phyloP scores from a whole-genome alignment of 2,113 vertebrate species.

The Corythaixoides concolor region DNA sequence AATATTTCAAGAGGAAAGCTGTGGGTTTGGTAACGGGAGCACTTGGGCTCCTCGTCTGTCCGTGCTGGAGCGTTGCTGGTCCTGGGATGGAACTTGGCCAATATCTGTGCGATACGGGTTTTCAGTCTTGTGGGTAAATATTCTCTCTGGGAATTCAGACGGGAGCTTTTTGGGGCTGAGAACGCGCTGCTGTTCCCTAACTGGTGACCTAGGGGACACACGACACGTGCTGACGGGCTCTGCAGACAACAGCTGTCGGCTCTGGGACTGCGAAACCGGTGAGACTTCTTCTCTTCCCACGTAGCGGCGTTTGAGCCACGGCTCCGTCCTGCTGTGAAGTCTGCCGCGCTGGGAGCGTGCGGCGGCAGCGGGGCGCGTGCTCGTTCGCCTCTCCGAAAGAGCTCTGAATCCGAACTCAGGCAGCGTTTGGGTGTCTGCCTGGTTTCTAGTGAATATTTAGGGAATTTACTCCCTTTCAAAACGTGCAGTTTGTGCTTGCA shows the following conservation, averaged over 20 bases:
- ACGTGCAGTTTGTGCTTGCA: accelerated
- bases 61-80: not conserved
- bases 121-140: accelerated
- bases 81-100: accelerated
- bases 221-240: slow-evolving; percentile 94
- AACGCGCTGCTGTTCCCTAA: slow-evolving; percentile 58
- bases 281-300: not conserved
- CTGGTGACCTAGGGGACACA: slow-evolving; percentile 86
- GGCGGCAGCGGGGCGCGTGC: accelerated
- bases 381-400: not conserved
- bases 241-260: slow-evolving; percentile 94
- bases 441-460: no score
- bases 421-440: no score
- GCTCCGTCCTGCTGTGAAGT: accelerated
- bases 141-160: accelerated
- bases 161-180: not conserved
- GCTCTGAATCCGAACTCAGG: accelerated
- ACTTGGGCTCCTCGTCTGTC: accelerated
- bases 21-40: not conserved
- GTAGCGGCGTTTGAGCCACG: accelerated
- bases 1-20: accelerated
- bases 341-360: not conserved
- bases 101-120: accelerated
- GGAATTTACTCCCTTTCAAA: not conserved
- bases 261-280: slow-evolving; percentile 99